A percentile compares a stretch with the other conserved stretches of the same genome.
phyloP scores from a whole-genome alignment of 1,140 invertebrate species.

The Drosophila cardini region DNA sequence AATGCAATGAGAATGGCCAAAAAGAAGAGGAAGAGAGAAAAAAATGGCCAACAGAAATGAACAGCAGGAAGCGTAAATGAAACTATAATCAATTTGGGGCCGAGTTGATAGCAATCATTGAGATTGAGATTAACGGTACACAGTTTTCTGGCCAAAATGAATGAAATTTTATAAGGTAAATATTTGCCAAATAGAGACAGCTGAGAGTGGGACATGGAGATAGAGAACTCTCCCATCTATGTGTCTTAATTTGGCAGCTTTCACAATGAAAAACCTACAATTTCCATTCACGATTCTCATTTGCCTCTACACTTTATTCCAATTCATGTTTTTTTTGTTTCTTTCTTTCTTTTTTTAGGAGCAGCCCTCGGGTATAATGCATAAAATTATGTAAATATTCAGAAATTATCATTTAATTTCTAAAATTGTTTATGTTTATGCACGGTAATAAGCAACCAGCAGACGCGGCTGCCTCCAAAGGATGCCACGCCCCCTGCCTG shows the following conservation, averaged over 20 bases:
- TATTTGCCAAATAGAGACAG: slow-evolving; percentile 47
- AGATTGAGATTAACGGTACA: slow-evolving; percentile 69
- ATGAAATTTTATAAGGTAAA: slow-evolving; percentile 64
- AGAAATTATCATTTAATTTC: slow-evolving; percentile 82
- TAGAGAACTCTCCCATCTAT: slow-evolving; percentile 20
- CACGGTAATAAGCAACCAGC: slow-evolving; percentile 77
- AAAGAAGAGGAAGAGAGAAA: not conserved
- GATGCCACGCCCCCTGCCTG: slow-evolving; percentile 6
- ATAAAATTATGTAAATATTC: slow-evolving; percentile 83
- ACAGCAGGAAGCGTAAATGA: slow-evolving; percentile 73
- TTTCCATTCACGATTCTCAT: slow-evolving; percentile 20
- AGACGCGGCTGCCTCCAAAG: slow-evolving; percentile 8
- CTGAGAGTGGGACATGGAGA: not conserved
- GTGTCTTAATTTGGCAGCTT: slow-evolving; percentile 57
- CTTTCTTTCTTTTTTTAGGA: not conserved
- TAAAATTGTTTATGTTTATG: slow-evolving; percentile 83
- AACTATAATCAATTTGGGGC: slow-evolving; percentile 80
- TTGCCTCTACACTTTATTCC: not conserved
- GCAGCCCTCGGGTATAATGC: slow-evolving; percentile 63
- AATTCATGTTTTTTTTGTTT: not conserved
- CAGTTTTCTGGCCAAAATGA: slow-evolving; percentile 39
- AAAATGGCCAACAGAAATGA: slow-evolving; percentile 4
- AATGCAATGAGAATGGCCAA: slow-evolving; percentile 55
- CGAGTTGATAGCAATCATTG: slow-evolving; percentile 70
- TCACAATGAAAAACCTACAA: slow-evolving; percentile 44